Evolutionary conservation across 1,140 invertebrate genomes (phyloP).

Genomic region (Hormaphis cornu): DNA sequence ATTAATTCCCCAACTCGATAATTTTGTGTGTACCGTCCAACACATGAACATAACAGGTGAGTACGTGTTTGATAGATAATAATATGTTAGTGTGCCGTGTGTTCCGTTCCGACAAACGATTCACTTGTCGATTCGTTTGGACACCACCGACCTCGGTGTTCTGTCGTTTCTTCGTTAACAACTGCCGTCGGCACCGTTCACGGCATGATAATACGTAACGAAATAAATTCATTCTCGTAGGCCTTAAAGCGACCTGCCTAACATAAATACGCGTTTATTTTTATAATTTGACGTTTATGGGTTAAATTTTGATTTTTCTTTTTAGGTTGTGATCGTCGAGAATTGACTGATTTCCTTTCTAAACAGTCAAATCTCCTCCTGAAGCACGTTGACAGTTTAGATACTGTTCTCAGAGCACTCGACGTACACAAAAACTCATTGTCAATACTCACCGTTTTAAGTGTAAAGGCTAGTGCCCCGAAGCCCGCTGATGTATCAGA

Average conservation of each 20-base stretch:
- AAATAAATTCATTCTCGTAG: too few relatives aligned
- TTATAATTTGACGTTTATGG: too few relatives aligned
- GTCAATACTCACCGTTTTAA: slow-evolving; percentile 74
- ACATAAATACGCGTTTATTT: too few relatives aligned
- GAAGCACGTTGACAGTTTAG: slow-evolving; percentile 70
- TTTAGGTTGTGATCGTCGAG: slow-evolving; percentile 15
- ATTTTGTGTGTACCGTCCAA: slow-evolving; percentile 4
- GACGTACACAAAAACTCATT: slow-evolving; percentile 82
- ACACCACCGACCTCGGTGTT: background rate
- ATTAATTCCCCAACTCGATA: slow-evolving; percentile 5
- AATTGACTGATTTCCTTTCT: slow-evolving; percentile 63
- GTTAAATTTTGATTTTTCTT: too few relatives aligned
- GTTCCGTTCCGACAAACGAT: too few relatives aligned
- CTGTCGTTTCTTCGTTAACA: too few relatives aligned
- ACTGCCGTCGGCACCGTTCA: too few relatives aligned
- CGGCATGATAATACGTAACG: too few relatives aligned
- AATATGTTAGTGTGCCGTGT: too few relatives aligned
- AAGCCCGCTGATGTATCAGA: slow-evolving; percentile 40
- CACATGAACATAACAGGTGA: background rate
- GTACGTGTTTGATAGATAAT: background rate
- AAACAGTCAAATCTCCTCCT: slow-evolving; percentile 68
- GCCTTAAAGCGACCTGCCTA: too few relatives aligned
- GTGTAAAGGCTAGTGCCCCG: slow-evolving; percentile 51
- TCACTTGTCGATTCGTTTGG: background rate
- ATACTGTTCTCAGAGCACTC: slow-evolving; percentile 79